Base-by-base conservation (phyloP, 2,797 vertebrate species). In the Scarus forsteni region DNA sequence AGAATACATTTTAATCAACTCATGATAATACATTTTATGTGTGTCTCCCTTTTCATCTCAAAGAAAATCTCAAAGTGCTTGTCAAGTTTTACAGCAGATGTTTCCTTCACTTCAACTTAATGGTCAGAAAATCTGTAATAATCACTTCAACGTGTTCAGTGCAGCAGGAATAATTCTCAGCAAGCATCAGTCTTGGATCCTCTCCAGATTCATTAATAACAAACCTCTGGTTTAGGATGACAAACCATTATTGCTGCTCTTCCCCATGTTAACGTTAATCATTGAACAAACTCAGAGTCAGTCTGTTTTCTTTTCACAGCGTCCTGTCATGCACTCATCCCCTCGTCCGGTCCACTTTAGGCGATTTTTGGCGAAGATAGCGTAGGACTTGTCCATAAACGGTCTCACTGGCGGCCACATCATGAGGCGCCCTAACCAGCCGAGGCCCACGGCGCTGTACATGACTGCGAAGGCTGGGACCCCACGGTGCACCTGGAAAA, bases 261-360 rank as follows among this genome's bases (percentile, higher is more conserved):
- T 70, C n/a, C 34, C 43, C 8, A 19, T 7, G 9, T 40, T 59
- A 3, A 42, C 38, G 52, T 60, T 15, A 56, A 18, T 68, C 46
- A 61, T 16, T 40, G 15, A 43, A 79, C 36, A 61, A 3, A 43
- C 3, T 9, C n/a, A 49, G 15, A 45, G 10, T 89, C 75, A 83
- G 0, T 46, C 8, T 3, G 36, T 38, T 77, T 91, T 92, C 69
- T 88, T 92, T 50, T 76, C 71, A 84, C 93, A 92, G 34, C 58
- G 60, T 71, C 87, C 87, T 14, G 80, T 62, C 4, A 34, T 60
- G 63, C 90, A 93, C 39, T 85, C 85, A 2, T 83, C 70, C 13
- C 83, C 81, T n/a, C 88, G 84, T 38, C 92, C 84, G 0, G 92
- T 94, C 92, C 92, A 94, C 80, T 89, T 92, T 14, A 93, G 68